Evolutionary conservation across 2,888 invertebrate genomes (phyloP), one percentile per base, ranked within the genome.

Genomic region (Cephus nigrinus): DNA sequence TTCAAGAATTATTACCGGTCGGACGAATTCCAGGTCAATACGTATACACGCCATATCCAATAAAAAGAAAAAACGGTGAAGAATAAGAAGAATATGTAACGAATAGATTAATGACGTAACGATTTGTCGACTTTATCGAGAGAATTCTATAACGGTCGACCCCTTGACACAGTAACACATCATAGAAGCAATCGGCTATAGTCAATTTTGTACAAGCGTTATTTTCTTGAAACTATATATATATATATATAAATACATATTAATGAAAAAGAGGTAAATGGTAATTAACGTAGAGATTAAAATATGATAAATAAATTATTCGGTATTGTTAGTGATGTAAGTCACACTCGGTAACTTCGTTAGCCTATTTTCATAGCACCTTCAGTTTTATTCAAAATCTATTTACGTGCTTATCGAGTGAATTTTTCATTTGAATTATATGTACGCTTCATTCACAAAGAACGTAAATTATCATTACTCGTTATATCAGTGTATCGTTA

Each of bases 171-270:
- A 55, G 55, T 80, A 84, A 86, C 83, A 85, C 84, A 86, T 85
- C 87, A 82, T 86, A 86, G 85, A 91, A 90, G 90, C 90, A 90
- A 91, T 90, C 88, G 87, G 88, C 87, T 87, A 85, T 89, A 90
- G 90, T 90, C 90, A 90, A 90, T 91, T 90, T 91, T 91, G 86
- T 90, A 91, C 88, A 88, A 85, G 86, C 87, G 85, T 89, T 90
- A 90, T 89, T 89, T 90, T 90, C 87, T 86, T 84, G 86, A 86
- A 86, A 87, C 84, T 86, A 86, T 84, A 83, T 55, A 31, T 30
- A 30, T 30, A 30, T 30, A 30, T 31, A 81, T 84, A 82, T 81
- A 81, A 82, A 74, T 36, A 69, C 35, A 83, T 82, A 74, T 81
- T 81, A 77, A 77, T 82, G 84, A 55, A 23, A 23, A 55, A 55